Base-by-base conservation (phyloP, 2,797 vertebrate genomes). In the Acrocephalus scirpaceus region DNA sequence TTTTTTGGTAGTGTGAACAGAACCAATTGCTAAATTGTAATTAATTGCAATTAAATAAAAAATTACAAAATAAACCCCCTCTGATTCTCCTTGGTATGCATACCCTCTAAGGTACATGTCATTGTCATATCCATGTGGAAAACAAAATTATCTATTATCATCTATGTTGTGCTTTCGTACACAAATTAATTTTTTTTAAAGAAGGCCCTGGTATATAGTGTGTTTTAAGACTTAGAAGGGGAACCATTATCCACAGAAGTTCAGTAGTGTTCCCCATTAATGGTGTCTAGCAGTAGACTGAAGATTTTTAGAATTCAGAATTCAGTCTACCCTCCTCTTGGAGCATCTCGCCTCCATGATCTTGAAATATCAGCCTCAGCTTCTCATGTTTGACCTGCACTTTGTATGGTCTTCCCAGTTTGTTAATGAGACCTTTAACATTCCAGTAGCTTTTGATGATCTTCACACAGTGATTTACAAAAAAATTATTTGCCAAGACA, bases 321-420 rank as follows among this genome's bases (percentile, higher is more conserved):
- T 32, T 94, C 30, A 53, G 15, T 82, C 22, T 80, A 13, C 48
- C 7, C 10, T 79, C 12, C 10, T 56, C 38, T 57, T 3, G 0
- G 54, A 45, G 12, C 20, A 10, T 56, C 27, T 89, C 2, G 7
- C 8, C 22, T 75, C 45, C 20, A 29, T 0, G 0, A 26, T 73
- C 25, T 40, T 69, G 27, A 48, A 81, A 29, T 36, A 25, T 48
- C 34, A 83, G 17, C 8, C 44, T 75, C 48, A 80, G 20, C 16
- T 75, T 74, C 36, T 92, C n/a, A 6, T 16, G 13, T 76, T 76
- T 93, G 40, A 72, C 56, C 6, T 72, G n/a, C n/a, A 22, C 12
- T 79, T 88, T 79, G 84, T 77, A 76, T 27, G 16, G 51, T 62
- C 44, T 87, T 93, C 34, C 23, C 18, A 16, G 4, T 81, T 87